These are phyloP conservation scores for Megaceryle alcyon DNA, from an alignment of 2,797 vertebrate species.

Conservation along the genomic window DNA sequence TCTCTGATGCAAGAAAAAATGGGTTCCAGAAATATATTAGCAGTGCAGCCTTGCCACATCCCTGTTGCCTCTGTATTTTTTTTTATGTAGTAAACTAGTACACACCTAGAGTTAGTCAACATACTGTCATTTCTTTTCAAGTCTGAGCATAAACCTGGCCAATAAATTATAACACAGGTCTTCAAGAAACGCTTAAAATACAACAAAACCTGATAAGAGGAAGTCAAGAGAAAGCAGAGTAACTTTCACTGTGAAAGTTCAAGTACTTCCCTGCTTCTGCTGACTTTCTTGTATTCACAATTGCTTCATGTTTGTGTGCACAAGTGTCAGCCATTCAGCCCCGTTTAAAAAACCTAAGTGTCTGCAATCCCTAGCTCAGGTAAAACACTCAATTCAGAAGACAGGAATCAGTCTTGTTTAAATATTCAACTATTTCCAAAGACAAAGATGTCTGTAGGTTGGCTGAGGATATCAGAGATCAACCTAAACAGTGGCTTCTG, in stretches of 20 bases:
- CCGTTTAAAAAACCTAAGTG: not conserved
- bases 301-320: not conserved
- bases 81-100: not conserved
- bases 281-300: not conserved
- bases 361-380: not conserved
- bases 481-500: not conserved
- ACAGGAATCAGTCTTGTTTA: not conserved
- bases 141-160: not conserved
- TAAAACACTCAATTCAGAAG: not conserved
- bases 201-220: not conserved
- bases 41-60: not conserved
- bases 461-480: not conserved
- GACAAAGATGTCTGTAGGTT: not conserved
- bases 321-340: not conserved
- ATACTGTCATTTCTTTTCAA: not conserved
- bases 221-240: not conserved
- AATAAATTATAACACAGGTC: not conserved
- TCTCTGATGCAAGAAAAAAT: not conserved
- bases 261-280: not conserved
- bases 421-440: not conserved
- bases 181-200: not conserved
- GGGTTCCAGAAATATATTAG: not conserved
- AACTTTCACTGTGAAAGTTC: not conserved
- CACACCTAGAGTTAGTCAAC: not conserved
- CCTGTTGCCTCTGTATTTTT: rapidly evolving